These are phyloP conservation scores for Mesochorus sp. DNA, from an alignment of 2,888 invertebrate genomes.

Conservation along the genomic window DNA sequence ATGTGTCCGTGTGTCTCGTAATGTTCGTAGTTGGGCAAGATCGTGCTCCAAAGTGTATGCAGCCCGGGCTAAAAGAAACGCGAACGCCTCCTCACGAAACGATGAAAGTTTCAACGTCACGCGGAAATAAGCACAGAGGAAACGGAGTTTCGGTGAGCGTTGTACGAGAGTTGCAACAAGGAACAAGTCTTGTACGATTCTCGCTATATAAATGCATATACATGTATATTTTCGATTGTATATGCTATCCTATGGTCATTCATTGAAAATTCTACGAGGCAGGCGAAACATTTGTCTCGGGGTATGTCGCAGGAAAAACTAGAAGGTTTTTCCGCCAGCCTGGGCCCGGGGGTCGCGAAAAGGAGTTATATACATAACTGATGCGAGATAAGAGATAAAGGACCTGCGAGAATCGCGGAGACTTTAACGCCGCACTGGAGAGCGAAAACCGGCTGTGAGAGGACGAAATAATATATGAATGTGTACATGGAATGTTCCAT, in stretches of 20 bases:
- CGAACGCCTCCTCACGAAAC: constrained; percentile 50
- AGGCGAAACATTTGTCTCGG: constrained; percentile 65
- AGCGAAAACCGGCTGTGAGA: constrained; percentile 9
- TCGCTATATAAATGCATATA: constrained; percentile 6
- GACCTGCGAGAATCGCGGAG: constrained; percentile 31
- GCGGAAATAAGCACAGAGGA: constrained; percentile 55
- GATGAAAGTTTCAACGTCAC: constrained; percentile 63
- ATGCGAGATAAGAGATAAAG: constrained; percentile 68
- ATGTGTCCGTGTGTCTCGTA: constrained; percentile 33
- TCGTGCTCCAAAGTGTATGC: too few species aligned
- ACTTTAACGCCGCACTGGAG: constrained; percentile 30
- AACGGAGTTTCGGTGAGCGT: constrained; percentile 11
- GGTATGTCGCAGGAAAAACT: constrained; percentile 66
- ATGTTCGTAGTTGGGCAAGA: constrained; percentile 64
- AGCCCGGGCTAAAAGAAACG: too few species aligned
- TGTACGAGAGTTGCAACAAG: constrained; percentile 27
- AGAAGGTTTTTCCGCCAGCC: constrained; percentile 32
- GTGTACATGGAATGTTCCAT: constrained; percentile 27
- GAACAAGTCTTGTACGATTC: constrained; percentile 31
- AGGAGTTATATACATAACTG: constrained; percentile 65
- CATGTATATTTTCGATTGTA: constrained; percentile 11
- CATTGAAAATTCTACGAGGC: constrained; percentile 73
- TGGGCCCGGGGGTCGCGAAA: not conserved
- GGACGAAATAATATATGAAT: constrained; percentile 41
- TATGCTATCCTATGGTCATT: constrained; percentile 46